Percentiles rank a stretch among this genome's conserved stretches.
Evolutionary conservation across 2,113 vertebrate genomes (phyloP).

Genomic region (Podarcis muralis): DNA sequence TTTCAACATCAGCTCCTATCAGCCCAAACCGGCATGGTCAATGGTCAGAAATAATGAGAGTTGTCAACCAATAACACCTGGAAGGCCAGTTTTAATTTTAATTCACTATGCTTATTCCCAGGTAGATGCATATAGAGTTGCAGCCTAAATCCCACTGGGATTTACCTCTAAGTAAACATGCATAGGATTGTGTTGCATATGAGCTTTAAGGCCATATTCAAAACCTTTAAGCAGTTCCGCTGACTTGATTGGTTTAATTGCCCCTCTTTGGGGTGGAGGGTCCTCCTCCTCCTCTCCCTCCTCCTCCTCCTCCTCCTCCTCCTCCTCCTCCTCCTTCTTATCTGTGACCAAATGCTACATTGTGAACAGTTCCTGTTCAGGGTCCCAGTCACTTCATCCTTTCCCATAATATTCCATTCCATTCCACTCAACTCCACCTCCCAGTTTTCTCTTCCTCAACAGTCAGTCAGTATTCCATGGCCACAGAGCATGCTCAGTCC

Average conservation of each 20-base stretch:
- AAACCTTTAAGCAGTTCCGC: neutral
- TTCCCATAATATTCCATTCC: neutral
- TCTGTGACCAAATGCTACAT: neutral
- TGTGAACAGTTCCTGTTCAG: neutral
- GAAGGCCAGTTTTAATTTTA: too few relatives aligned
- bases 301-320: neutral
- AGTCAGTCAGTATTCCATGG: neutral
- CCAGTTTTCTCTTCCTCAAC: neutral
- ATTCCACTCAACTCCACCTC: neutral
- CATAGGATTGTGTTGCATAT: neutral
- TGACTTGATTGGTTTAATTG: neutral
- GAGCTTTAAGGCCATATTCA: neutral
- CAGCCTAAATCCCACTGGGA: too few relatives aligned
- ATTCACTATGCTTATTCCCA: neutral
- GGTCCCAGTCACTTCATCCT: neutral
- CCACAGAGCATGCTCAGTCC: too few relatives aligned
- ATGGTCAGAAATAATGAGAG: too few relatives aligned
- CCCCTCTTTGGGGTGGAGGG: neutral
- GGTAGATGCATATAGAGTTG: neutral
- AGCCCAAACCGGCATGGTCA: too few relatives aligned
- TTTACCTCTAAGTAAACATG: neutral
- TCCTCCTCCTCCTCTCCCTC: accelerated
- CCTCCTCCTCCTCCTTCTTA: neutral
- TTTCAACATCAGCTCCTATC: too few relatives aligned
- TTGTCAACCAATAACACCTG: too few relatives aligned